phyloP scores from a whole-genome alignment of 2,888 invertebrate species.

The Xanthia icteritia region DNA sequence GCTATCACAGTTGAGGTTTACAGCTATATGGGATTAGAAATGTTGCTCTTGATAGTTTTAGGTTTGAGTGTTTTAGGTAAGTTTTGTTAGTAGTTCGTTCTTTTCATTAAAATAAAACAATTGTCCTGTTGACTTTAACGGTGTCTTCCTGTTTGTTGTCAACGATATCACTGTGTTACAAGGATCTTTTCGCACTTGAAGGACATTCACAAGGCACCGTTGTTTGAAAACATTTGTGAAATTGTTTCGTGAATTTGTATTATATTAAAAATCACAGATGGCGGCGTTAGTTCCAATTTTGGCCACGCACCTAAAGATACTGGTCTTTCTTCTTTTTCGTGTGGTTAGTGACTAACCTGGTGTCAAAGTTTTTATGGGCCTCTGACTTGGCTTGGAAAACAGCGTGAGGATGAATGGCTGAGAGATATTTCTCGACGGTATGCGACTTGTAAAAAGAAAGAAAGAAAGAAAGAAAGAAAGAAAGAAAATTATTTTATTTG shows the following conservation, averaged over 20 bases:
- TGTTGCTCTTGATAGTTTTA: constrained; percentile 6
- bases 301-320: not conserved
- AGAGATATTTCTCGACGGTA: too few species aligned
- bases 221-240: not conserved
- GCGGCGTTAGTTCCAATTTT: not conserved
- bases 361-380: too few species aligned
- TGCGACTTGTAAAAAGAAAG: too few species aligned
- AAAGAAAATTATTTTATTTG: too few species aligned
- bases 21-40: constrained; percentile 24
- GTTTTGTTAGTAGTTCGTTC: not conserved
- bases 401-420: too few species aligned
- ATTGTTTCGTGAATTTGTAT: not conserved
- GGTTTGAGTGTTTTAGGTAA: not conserved
- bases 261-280: not conserved
- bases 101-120: not conserved
- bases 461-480: too few species aligned
- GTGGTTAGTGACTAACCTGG: too few species aligned
- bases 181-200: not conserved
- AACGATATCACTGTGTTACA: not conserved
- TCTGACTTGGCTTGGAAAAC: too few species aligned
- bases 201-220: not conserved
- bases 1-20: constrained; percentile 19
- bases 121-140: not conserved
- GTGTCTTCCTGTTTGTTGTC: not conserved
- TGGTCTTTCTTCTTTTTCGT: too few species aligned